Evolutionary conservation across 2,113 vertebrate species (phyloP).

Genomic region (Apteryx mantelli): DNA sequence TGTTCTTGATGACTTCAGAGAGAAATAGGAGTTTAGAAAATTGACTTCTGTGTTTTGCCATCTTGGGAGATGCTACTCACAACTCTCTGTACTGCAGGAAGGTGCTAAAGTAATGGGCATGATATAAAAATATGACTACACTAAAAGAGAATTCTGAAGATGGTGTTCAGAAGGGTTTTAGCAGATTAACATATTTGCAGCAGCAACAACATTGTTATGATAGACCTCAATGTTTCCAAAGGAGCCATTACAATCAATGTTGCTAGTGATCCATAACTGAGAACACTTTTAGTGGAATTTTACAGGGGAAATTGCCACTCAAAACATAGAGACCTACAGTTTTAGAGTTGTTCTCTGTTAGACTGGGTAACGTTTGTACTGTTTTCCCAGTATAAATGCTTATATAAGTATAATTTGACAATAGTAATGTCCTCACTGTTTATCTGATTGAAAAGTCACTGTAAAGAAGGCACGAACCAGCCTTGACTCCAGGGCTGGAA

Average conservation of each 20-base stretch:
- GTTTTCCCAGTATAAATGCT: neutral
- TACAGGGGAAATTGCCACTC: no score
- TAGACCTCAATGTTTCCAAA: conserved; percentile 53
- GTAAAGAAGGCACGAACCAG: neutral
- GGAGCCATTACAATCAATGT: conserved; percentile 60
- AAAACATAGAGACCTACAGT: neutral
- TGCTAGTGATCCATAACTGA: conserved; percentile 55
- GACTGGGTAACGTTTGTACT: neutral
- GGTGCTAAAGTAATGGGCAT: neutral
- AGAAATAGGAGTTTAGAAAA: neutral
- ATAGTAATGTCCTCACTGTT: neutral
- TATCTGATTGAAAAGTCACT: neutral
- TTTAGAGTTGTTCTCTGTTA: neutral
- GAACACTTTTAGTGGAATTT: conserved; percentile 26
- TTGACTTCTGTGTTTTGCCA: neutral
- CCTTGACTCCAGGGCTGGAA: neutral
- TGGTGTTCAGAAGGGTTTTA: conserved; percentile 19
- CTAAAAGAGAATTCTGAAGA: neutral
- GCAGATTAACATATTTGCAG: conserved; percentile 30
- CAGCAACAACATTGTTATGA: neutral
- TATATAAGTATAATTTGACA: neutral
- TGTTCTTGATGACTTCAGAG: neutral
- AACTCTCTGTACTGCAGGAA: neutral
- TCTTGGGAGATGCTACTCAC: neutral
- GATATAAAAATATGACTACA: neutral